Evolutionary conservation across 2,113 vertebrate genomes (phyloP), one percentile per base, ranked within the genome.

Genomic region (Danionella cerebrum): DNA sequence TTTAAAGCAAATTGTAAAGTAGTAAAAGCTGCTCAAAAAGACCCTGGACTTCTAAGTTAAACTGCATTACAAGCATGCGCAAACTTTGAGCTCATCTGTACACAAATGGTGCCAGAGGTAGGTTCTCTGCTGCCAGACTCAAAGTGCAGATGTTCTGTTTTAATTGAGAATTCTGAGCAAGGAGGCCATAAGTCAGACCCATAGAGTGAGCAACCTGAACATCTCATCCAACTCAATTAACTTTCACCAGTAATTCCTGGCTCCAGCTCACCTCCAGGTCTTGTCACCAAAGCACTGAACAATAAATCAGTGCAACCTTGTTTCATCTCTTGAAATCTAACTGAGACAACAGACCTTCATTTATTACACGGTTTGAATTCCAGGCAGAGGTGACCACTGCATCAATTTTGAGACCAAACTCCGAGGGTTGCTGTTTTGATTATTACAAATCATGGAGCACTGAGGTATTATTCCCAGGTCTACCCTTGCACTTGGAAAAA

Each of bases 171-270:
- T 67, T 60, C 38, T 42, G 24, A 44, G 36, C 42, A 41, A 59
- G 44, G 24, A 69, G 55, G 73, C 50, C 50, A 55, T 62, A 51
- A 47, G 55, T 67, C 41, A 53, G 22, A 51, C 36, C 69, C 22
- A 18, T 72, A 48, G 63, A 78, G 70, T 13, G 55, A 66, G 47
- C 52, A 35, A 47, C 51, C 33, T 39, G 39, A 39, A 55, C 48
- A 18, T 60, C 65, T 45, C 42, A 66, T 74, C 77, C 69, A 70
- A 59, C 57, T 73, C 69, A 57, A 76, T 76, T 78, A 71, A 57
- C 71, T 65, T 71, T 78, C 64, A 55, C 59, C 68, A 44, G 48
- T 72, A 73, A 70, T 76, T 69, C 68, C 66, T 76, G 71, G 73
- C 67, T 71, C 36, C 68, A 24, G 25, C 33, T n/a, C 29, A 48